phyloP scores from a whole-genome alignment of 2,888 invertebrate species.

The Philopedon plagiatum region DNA sequence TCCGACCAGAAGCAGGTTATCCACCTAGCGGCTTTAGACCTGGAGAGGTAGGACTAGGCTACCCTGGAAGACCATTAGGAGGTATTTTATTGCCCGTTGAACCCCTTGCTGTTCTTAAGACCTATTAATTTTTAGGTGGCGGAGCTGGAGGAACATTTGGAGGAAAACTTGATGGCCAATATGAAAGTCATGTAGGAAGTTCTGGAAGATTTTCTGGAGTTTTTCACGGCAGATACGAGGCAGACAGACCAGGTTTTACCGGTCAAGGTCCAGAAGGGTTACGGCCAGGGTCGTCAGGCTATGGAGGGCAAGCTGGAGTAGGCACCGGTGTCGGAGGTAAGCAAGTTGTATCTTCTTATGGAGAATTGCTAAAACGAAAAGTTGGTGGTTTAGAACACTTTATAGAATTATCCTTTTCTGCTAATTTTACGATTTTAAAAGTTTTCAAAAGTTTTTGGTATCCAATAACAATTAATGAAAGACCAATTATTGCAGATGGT shows the following conservation, averaged over 20 bases:
- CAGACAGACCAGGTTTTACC: conserved; percentile 5
- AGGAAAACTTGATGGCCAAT: conserved; percentile 58
- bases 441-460: no score
- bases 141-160: conserved; percentile 53
- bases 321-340: no score
- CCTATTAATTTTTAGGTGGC: not conserved
- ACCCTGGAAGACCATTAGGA: conserved; percentile 35
- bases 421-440: no score
- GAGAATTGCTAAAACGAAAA: no score
- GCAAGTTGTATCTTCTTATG: no score
- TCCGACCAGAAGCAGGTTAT: conserved; percentile 35
- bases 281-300: conserved; percentile 10
- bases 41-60: conserved; percentile 41
- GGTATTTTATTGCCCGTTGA: not conserved
- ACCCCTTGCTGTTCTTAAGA: not conserved
- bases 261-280: not conserved
- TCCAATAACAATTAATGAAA: no score
- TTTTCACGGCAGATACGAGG: conserved; percentile 58
- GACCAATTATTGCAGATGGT: no score
- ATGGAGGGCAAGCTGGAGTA: not conserved
- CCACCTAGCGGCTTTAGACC: conserved; percentile 36
- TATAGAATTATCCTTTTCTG: no score
- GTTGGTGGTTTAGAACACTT: no score
- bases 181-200: conserved; percentile 53
- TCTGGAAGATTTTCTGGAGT: conserved; percentile 59